Percentiles rank a stretch among this genome's conserved stretches.
Evolutionary conservation across 2,888 invertebrate species (phyloP).

Genomic region (Temnothorax unifasciatus): DNA sequence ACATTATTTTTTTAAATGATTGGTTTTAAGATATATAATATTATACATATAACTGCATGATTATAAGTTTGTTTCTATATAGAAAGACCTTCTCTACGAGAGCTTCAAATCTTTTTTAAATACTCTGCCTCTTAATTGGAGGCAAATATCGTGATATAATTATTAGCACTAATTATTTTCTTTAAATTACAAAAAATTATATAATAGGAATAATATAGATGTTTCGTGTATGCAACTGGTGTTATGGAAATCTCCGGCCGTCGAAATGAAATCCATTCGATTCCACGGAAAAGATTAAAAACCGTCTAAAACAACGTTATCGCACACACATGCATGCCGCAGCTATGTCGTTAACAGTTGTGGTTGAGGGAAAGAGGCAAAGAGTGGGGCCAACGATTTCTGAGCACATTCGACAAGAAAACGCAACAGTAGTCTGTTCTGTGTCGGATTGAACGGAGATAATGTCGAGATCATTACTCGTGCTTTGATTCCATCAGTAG

Average conservation of each 20-base stretch:
- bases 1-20: not conserved
- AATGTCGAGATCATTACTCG: constrained; percentile 39
- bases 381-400: constrained; percentile 71
- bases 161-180: not conserved
- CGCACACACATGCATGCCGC: not conserved
- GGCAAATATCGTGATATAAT: not conserved
- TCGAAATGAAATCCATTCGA: not conserved
- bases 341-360: constrained; percentile 14
- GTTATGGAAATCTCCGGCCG: not conserved
- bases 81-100: not conserved
- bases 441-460: constrained; percentile 63
- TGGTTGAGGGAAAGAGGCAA: constrained; percentile 32
- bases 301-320: not conserved
- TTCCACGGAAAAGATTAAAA: not conserved
- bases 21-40: not conserved
- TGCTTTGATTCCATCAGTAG: constrained; percentile 5
- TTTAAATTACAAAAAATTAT: not conserved
- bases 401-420: constrained; percentile 49
- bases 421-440: constrained; percentile 54
- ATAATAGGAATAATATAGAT: not conserved
- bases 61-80: constrained; percentile 1
- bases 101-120: not conserved
- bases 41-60: not conserved
- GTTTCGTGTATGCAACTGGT: not conserved
- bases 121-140: not conserved